These are phyloP conservation scores for Rhinoderma darwinii DNA, from an alignment of 2,113 vertebrate species.

Conservation along the genomic window DNA sequence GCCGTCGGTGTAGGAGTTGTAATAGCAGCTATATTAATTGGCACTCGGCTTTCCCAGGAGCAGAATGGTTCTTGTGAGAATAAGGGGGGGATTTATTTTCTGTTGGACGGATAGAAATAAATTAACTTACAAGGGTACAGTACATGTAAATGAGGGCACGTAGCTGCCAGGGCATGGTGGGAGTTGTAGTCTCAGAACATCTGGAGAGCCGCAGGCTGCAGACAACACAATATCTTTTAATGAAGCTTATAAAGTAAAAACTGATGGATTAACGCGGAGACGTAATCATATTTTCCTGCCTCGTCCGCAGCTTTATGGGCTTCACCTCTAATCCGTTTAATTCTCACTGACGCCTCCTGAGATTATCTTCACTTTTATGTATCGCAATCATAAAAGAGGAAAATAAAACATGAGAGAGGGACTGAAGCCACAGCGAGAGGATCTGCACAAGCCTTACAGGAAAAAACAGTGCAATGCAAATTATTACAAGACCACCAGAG, in stretches of 20 bases:
- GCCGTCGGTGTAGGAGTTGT: no score
- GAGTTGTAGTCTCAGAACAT: no score
- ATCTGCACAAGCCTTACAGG: neutral
- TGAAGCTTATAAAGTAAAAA: neutral
- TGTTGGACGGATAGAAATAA: no score
- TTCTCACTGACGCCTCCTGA: neutral
- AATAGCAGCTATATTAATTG: no score
- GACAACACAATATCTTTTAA: no score
- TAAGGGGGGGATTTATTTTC: no score
- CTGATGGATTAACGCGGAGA: neutral
- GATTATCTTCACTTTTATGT: neutral
- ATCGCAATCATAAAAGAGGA: neutral
- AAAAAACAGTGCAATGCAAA: neutral
- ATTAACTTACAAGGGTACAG: no score
- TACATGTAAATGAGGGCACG: neutral
- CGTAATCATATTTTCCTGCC: conserved; percentile 3
- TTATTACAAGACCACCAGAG: neutral
- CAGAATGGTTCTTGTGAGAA: no score
- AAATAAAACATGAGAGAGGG: neutral
- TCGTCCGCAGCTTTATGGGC: neutral
- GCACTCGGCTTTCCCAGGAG: no score
- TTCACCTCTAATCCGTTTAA: conserved; percentile 3
- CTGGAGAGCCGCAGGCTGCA: no score
- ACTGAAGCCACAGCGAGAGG: neutral
- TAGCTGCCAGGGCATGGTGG: no score